Conservation (phyloP, 2,113 vertebrate species). For the Brienomyrus longianalis region DNA sequence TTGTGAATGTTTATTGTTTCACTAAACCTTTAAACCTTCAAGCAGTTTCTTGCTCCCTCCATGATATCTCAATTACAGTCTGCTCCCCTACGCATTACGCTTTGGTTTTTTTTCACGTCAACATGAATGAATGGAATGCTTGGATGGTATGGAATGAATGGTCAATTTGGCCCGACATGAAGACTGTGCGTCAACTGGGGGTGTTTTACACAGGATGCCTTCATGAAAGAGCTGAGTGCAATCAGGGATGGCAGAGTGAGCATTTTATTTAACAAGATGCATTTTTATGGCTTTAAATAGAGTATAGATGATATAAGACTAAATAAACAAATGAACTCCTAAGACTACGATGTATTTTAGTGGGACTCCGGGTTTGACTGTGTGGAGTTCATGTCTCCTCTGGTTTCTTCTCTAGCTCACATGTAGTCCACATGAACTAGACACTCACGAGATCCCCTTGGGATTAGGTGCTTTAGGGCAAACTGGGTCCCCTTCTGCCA, state of each 20-base stretch:
- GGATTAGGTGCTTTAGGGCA: not conserved
- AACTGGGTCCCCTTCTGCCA: not conserved
- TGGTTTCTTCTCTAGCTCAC: not conserved
- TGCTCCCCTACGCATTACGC: not conserved
- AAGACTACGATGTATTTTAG: not conserved
- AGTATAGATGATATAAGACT: not conserved
- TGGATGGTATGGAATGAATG: not conserved
- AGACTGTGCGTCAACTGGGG: not conserved
- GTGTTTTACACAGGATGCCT: not conserved
- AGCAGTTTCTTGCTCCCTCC: not conserved
- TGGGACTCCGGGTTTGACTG: not conserved
- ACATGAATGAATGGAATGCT: not conserved
- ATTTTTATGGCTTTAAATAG: not conserved
- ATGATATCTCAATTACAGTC: not conserved
- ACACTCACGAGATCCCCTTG: not conserved
- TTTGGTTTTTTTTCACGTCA: not conserved
- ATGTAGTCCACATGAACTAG: not conserved
- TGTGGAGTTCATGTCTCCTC: not conserved
- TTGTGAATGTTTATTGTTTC: not conserved
- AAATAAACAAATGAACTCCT: not conserved
- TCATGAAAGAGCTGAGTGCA: not conserved
- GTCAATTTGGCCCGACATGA: not conserved
- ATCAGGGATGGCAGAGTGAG: not conserved
- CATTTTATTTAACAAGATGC: not conserved
- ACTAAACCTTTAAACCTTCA: not conserved